A percentile compares a stretch with the other conserved stretches of the same genome.
Conservation (phyloP, 2,797 vertebrate genomes). For the Hippoglossus hippoglossus region DNA sequence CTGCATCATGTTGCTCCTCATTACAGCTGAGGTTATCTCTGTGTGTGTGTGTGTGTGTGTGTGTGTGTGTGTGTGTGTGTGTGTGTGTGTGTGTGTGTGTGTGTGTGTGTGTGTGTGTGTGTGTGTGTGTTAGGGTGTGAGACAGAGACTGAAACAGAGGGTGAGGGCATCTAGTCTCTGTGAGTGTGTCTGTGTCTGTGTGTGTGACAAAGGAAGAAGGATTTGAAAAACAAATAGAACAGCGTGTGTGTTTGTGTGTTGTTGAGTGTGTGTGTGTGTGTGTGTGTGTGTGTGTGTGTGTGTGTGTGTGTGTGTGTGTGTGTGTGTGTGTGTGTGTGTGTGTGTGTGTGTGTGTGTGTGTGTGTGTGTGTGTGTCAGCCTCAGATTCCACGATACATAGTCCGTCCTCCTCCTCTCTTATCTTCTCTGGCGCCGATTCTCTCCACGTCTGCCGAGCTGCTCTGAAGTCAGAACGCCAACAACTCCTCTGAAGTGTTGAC, state of each 20-base stretch:
- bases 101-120: background rate
- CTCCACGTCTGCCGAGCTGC: conserved; percentile 69
- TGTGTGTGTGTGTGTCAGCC: background rate
- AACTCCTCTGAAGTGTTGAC: conserved; percentile 79
- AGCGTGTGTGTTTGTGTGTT: background rate
- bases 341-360: background rate
- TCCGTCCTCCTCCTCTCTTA: conserved; percentile 25
- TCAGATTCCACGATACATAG: background rate
- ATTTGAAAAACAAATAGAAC: no score
- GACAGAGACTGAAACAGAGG: no score
- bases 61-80: background rate
- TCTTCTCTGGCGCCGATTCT: conserved; percentile 57
- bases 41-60: background rate
- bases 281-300: background rate
- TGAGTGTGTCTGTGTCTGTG: background rate
- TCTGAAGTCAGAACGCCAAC: conserved; percentile 72
- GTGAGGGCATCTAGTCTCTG: background rate
- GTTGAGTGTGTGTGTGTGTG: background rate
- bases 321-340: background rate
- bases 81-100: background rate
- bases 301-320: background rate
- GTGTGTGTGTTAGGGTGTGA: background rate
- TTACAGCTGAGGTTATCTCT: conserved; percentile 43
- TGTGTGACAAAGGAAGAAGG: no score
- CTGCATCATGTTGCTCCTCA: conserved; percentile 57